Evolutionary conservation across 2,797 vertebrate genomes (phyloP).

Genomic region (Sphenodon punctatus): DNA sequence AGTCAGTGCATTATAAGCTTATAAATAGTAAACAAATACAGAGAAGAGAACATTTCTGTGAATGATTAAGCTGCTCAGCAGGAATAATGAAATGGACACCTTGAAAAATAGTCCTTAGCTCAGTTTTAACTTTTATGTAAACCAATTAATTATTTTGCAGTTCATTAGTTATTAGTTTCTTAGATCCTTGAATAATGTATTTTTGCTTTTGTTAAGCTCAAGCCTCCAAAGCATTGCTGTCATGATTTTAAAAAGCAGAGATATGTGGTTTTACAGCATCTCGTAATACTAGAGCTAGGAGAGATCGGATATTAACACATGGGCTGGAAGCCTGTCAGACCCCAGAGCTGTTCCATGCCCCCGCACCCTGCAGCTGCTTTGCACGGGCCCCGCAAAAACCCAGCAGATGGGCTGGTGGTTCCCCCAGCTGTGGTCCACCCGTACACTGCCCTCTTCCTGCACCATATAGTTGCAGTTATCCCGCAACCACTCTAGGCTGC

Average conservation of each 20-base stretch:
- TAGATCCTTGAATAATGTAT: not conserved
- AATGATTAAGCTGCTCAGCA: not conserved
- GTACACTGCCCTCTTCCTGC: too few species aligned
- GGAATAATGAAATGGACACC: not conserved
- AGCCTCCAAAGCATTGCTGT: not conserved
- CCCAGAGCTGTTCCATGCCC: too few species aligned
- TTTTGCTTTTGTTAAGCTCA: not conserved
- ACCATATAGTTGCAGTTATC: too few species aligned
- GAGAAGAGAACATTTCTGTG: not conserved
- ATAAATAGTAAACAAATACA: not conserved
- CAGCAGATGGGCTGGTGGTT: too few species aligned
- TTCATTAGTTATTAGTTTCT: not conserved
- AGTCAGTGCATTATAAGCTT: not conserved
- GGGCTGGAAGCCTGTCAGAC: too few species aligned
- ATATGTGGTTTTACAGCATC: not conserved
- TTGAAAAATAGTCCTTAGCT: not conserved
- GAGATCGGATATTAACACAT: too few species aligned
- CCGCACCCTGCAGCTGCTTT: too few species aligned
- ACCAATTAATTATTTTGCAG: not conserved
- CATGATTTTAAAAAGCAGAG: not conserved
- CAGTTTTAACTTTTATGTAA: not conserved
- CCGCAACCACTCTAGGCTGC: too few species aligned
- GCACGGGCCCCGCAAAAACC: too few species aligned
- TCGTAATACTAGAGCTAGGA: too few species aligned
- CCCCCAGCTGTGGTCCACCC: too few species aligned